Evolutionary conservation across 2,113 vertebrate genomes (phyloP).

Genomic region (Rhadina sibilatrix): DNA sequence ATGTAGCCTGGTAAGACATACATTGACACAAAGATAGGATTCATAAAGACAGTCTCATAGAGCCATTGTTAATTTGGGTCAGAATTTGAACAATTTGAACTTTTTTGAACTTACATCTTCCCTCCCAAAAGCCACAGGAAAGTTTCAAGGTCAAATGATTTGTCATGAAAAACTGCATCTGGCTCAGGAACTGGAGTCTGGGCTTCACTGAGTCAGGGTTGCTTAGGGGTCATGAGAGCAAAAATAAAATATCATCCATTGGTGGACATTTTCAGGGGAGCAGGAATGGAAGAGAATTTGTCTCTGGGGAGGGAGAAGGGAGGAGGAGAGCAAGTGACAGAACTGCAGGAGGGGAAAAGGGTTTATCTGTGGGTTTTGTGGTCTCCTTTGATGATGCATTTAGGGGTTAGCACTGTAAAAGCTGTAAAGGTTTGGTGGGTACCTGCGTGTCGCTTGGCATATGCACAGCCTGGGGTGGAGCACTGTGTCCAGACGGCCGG

Average conservation of each 20-base stretch:
- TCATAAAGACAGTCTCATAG: background rate
- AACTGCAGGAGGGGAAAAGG: background rate
- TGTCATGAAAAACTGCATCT: background rate
- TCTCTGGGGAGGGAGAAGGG: background rate
- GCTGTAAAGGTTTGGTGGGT: background rate
- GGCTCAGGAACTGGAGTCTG: background rate
- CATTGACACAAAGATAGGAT: background rate
- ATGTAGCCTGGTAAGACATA: background rate
- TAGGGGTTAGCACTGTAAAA: background rate
- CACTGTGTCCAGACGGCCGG: rapidly evolving
- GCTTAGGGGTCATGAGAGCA: background rate
- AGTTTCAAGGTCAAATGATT: background rate
- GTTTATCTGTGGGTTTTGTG: background rate
- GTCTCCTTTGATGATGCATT: background rate
- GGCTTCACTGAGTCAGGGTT: background rate
- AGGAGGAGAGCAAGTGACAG: background rate
- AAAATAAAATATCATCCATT: background rate
- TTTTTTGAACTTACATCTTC: background rate
- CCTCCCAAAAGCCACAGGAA: background rate
- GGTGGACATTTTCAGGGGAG: background rate
- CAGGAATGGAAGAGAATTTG: background rate
- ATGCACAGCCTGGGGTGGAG: background rate
- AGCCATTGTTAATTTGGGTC: background rate
- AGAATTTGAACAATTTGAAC: background rate
- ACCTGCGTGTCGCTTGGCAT: background rate